Base-by-base conservation (phyloP, 2,888 invertebrate genomes). In the Eupithecia dodoneata region DNA sequence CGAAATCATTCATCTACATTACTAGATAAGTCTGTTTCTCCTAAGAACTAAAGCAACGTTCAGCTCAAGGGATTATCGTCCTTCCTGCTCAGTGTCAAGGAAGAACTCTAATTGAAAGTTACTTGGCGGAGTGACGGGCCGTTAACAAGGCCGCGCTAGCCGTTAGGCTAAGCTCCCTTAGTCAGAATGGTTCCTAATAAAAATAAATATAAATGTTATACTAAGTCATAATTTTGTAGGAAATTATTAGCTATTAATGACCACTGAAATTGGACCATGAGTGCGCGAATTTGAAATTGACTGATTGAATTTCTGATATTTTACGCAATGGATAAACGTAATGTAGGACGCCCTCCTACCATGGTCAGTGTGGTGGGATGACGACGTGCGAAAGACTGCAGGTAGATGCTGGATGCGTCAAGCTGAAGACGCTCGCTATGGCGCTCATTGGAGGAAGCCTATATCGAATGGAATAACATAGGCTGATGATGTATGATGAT, bases 31-130 rank as follows among this genome's bases (percentile, higher is more conserved):
- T 66, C 9, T 66, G 42, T 15, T 45, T 72, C 78, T 72, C 69
- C 72, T 66, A 76, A 76, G 76, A 76, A 76, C 70, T 69, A 79
- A 74, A 72, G 72, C 72, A 71, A 70, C 76, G 72, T 74, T 76
- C 67, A 76, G 74, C 76, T 79, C 76, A 72, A 65, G 42, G 74
- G 80, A 79, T 79, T 80, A 78, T 63, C 77, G 78, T 47, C 76
- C 70, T 79, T 82, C 79, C 77, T 77, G 81, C 76, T 79, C 73
- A 66, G 76, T 80, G 80, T 84, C 83, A 80, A 79, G 83, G 82
- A 81, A 86, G 84, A 83, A 77, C 83, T 80, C 87, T 89, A 88
- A 89, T 90, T 89, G 90, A 88, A 89, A 88, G 87, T 89, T 89
- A 88, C 88, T 87, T 83, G 87, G 81, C 75, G 77, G 86, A 88